Evolutionary conservation across 2,888 invertebrate genomes (phyloP).

Genomic region (Eupithecia vulgata): DNA sequence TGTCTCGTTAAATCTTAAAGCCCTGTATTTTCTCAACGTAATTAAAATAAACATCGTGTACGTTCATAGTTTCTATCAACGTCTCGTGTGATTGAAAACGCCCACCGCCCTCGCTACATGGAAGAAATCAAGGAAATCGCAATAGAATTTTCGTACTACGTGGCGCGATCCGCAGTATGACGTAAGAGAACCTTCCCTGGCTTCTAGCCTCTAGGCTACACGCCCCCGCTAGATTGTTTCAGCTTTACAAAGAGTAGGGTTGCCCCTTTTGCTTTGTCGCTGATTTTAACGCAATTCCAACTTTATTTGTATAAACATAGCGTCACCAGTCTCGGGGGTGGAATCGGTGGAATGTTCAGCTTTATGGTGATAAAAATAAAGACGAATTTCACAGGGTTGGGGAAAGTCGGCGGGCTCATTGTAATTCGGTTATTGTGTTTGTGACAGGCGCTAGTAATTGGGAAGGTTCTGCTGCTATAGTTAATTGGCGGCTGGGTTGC

Average conservation of each 20-base stretch:
- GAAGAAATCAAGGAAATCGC: constrained; percentile 4
- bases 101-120: constrained; percentile 8
- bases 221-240: constrained; percentile 33
- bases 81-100: neutral
- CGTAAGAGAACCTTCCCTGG: constrained; percentile 14
- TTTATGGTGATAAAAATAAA: neutral
- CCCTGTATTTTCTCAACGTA: neutral
- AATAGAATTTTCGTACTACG: neutral
- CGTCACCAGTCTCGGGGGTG: neutral
- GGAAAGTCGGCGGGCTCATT: constrained; percentile 36
- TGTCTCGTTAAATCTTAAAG: neutral
- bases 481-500: constrained; percentile 42
- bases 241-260: constrained; percentile 31
- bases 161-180: constrained; percentile 21
- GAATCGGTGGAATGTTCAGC: neutral
- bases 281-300: constrained; percentile 6
- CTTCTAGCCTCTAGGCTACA: constrained; percentile 14
- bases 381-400: constrained; percentile 13
- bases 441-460: constrained; percentile 46
- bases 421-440: constrained; percentile 46
- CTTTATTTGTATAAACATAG: constrained; percentile 5
- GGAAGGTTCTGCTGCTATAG: constrained; percentile 36
- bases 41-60: neutral
- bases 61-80: neutral
- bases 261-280: neutral